phyloP scores from a whole-genome alignment of 2,888 invertebrate genomes.

The Eupeodes latifasciatus region DNA sequence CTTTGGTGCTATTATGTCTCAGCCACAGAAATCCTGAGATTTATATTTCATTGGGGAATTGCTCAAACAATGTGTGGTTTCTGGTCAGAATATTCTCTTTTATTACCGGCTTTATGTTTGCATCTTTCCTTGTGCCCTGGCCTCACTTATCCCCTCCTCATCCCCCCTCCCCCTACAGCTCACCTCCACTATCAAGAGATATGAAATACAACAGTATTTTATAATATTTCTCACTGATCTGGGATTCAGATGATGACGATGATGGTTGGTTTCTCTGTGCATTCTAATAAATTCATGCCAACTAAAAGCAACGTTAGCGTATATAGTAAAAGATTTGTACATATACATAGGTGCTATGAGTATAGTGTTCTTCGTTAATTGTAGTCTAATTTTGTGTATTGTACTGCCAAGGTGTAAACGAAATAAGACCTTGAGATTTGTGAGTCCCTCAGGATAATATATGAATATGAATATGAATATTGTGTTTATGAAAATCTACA shows the following conservation, averaged over 20 bases:
- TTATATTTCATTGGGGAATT: constrained; percentile 68
- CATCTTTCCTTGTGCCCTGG: neutral
- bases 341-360: neutral
- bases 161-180: too few species aligned
- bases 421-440: constrained; percentile 25
- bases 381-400: constrained; percentile 39
- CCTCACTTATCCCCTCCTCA: too few species aligned
- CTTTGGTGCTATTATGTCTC: constrained; percentile 48
- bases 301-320: neutral
- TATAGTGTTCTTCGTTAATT: constrained; percentile 39
- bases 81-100: constrained; percentile 63
- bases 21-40: constrained; percentile 59
- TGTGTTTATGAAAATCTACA: neutral
- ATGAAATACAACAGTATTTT: constrained; percentile 27
- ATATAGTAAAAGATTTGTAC: neutral
- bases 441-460: neutral
- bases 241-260: constrained; percentile 45
- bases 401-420: constrained; percentile 15
- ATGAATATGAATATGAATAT: too few species aligned
- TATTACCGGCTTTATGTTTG: constrained; percentile 59
- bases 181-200: neutral
- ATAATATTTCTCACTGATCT: constrained; percentile 52
- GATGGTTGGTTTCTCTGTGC: constrained; percentile 34
- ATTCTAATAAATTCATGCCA: constrained; percentile 27
- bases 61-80: constrained; percentile 64